Percentiles rank a stretch among this genome's conserved stretches.
phyloP scores from a whole-genome alignment of 2,797 vertebrate species.

The Crotalus adamanteus region DNA sequence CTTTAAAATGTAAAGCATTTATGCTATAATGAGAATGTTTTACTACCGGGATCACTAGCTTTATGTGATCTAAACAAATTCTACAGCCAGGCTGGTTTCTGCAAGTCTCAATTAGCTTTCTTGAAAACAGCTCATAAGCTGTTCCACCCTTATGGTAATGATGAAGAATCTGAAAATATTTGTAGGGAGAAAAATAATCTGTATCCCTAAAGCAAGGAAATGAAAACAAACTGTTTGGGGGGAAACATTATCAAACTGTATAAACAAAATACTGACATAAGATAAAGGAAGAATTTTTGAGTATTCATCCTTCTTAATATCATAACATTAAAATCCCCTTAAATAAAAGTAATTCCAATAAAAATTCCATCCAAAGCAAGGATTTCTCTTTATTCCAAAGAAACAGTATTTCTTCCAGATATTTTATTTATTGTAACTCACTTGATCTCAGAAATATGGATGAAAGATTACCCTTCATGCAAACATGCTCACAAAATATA shows the following conservation, averaged over 20 bases:
- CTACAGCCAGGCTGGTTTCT: slow-evolving; percentile 7
- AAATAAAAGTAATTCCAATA: background rate
- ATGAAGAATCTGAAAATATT: background rate
- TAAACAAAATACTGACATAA: background rate
- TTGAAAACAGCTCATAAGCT: slow-evolving; percentile 23
- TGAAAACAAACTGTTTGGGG: slow-evolving; percentile 6
- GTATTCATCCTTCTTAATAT: background rate
- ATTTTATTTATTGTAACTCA: background rate
- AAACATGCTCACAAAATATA: background rate
- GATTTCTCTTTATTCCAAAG: background rate
- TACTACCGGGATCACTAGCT: background rate
- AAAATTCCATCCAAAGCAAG: background rate
- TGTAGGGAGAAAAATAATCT: background rate
- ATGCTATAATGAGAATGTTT: background rate
- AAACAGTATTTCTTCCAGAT: background rate
- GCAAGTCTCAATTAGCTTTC: background rate
- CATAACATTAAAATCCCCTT: background rate
- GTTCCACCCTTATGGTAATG: background rate
- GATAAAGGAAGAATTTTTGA: background rate
- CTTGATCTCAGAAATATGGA: background rate
- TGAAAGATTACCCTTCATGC: background rate
- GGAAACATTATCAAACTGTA: background rate
- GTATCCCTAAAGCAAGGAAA: background rate
- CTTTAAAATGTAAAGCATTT: background rate
- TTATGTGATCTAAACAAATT: background rate